Conservation (phyloP, 2,113 vertebrate genomes). For the Vombatus ursinus region DNA sequence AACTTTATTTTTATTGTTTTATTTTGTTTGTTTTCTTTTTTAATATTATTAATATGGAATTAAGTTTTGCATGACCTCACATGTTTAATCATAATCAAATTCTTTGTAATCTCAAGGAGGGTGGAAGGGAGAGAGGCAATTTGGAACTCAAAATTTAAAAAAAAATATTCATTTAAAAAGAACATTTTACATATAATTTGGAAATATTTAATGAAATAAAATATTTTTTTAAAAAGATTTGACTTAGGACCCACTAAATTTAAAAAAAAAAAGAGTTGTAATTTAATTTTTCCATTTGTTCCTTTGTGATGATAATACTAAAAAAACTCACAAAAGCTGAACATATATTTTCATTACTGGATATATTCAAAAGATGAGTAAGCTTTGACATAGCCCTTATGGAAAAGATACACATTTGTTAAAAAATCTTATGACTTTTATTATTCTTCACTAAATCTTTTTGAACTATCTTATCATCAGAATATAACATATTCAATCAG, state of each 20-base stretch:
- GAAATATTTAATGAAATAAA: not conserved
- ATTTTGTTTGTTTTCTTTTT: too few species aligned
- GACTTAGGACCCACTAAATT: not conserved
- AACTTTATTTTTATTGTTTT: too few species aligned
- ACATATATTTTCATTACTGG: not conserved
- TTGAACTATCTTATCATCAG: not conserved
- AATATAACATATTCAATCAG: not conserved
- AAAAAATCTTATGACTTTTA: not conserved
- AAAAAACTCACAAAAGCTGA: not conserved
- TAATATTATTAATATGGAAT: too few species aligned
- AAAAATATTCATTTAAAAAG: too few species aligned
- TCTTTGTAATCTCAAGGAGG: too few species aligned
- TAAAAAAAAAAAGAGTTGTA: too few species aligned
- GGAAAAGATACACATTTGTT: not conserved
- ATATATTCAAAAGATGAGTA: not conserved
- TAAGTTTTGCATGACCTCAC: too few species aligned
- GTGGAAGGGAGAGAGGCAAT: too few species aligned
- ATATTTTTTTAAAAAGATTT: not conserved
- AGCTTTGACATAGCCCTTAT: not conserved
- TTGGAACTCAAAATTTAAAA: too few species aligned
- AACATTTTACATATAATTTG: too few species aligned
- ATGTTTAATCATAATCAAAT: too few species aligned
- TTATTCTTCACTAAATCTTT: not conserved
- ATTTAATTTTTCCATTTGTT: not conserved
- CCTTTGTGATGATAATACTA: not conserved